These are phyloP conservation scores for Clostera curtula DNA, from an alignment of 2,888 invertebrate species.

Conservation along the genomic window DNA sequence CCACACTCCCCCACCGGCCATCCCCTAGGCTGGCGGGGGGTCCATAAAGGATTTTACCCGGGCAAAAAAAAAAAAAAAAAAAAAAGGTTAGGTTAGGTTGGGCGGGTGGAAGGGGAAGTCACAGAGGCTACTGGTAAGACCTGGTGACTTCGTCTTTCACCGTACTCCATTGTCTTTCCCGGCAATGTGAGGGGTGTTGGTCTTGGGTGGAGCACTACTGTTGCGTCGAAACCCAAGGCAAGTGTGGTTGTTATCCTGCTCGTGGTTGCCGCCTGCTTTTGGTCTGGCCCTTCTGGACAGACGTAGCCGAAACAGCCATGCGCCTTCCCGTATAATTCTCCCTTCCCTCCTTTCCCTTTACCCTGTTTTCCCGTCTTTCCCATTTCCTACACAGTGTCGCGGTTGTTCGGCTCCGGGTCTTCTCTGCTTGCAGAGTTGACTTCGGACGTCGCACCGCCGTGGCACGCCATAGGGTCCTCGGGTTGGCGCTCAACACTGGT, in stretches of 20 bases:
- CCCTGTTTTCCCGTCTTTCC: background rate
- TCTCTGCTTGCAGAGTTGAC: background rate
- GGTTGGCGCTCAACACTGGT: too few species aligned
- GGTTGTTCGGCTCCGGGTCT: background rate
- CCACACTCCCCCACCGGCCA: too few species aligned
- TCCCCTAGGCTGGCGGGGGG: too few species aligned
- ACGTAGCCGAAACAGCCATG: background rate
- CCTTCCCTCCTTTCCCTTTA: background rate
- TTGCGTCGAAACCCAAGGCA: background rate
- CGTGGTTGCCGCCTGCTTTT: background rate
- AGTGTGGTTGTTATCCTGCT: background rate
- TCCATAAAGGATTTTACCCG: too few species aligned
- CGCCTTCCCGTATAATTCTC: background rate
- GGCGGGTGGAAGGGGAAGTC: constrained; percentile 1
- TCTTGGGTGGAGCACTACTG: too few species aligned
- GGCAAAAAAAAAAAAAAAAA: too few species aligned
- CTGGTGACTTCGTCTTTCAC: too few species aligned
- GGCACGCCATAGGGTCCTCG: too few species aligned
- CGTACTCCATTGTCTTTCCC: too few species aligned
- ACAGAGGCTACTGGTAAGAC: background rate
- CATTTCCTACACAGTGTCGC: background rate
- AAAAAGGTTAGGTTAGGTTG: constrained; percentile 15
- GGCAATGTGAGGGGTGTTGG: too few species aligned
- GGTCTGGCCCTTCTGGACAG: background rate
- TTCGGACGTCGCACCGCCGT: too few species aligned